Conservation (phyloP, 2,797 vertebrate genomes). For the Ibycter americanus region DNA sequence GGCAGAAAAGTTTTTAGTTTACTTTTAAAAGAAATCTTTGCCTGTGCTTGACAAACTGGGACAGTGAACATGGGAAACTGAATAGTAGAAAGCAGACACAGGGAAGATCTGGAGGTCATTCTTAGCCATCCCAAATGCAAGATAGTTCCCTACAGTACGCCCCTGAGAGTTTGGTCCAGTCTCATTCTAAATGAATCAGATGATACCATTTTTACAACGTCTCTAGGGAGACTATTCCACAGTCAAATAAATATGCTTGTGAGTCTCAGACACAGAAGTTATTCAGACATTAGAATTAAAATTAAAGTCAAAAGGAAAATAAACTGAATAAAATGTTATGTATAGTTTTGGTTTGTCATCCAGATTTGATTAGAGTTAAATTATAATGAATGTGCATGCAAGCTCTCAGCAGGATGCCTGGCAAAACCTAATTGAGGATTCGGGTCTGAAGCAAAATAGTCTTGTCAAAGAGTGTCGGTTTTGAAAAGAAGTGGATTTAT, state of each 20-base stretch:
- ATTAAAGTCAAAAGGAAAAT: conserved; percentile 26
- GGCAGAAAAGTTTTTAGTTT: not conserved
- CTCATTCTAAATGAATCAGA: not conserved
- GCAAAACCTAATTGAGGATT: not conserved
- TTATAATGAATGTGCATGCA: not conserved
- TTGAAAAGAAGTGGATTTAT: not conserved
- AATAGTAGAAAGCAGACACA: not conserved
- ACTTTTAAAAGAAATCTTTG: not conserved
- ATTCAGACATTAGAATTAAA: conserved; percentile 20
- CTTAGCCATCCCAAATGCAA: not conserved
- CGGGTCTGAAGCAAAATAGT: not conserved
- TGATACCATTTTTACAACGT: not conserved
- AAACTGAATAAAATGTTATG: conserved; percentile 19
- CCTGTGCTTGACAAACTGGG: not conserved
- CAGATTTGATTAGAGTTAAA: not conserved
- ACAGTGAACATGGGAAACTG: not conserved
- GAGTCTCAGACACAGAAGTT: not conserved
- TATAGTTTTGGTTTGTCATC: not conserved
- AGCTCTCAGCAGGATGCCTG: not conserved
- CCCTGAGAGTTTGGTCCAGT: not conserved
- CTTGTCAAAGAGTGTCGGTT: not conserved
- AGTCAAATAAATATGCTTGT: not conserved
- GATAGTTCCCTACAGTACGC: not conserved
- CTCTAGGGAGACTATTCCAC: not conserved
- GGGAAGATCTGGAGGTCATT: not conserved